Evolutionary conservation across 2,888 invertebrate species (phyloP).

Genomic region (Machimus rusticus): DNA sequence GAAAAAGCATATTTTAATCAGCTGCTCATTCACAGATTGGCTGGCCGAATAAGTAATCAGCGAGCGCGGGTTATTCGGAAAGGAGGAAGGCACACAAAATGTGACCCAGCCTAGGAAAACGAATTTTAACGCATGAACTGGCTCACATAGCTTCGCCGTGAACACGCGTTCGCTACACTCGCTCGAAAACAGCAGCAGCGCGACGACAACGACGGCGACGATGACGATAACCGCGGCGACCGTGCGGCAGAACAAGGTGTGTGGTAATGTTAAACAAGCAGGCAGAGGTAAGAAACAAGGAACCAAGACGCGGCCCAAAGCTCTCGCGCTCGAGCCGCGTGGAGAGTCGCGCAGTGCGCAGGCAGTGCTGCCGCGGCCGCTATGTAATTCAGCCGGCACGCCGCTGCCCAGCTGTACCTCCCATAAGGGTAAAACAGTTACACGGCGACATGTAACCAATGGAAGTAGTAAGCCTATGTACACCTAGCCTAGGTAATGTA

Average conservation of each 20-base stretch:
- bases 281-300: neutral
- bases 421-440: conserved; percentile 16
- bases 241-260: conserved; percentile 36
- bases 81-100: neutral
- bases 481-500: neutral
- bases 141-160: neutral
- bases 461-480: conserved; percentile 15
- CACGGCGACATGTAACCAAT: conserved; percentile 19
- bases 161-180: neutral
- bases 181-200: neutral
- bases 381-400: neutral
- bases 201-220: conserved; percentile 10
- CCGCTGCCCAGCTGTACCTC: neutral
- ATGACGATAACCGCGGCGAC: neutral
- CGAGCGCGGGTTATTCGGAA: neutral
- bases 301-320: neutral
- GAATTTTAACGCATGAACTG: neutral
- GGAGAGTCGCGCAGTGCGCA: neutral
- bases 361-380: neutral
- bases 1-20: conserved; percentile 13
- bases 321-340: neutral
- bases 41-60: neutral
- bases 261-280: conserved; percentile 37
- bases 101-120: neutral
- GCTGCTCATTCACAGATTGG: conserved; percentile 15